Evolutionary conservation across 2,113 vertebrate species (phyloP).

Genomic region (Lagopus leucura): DNA sequence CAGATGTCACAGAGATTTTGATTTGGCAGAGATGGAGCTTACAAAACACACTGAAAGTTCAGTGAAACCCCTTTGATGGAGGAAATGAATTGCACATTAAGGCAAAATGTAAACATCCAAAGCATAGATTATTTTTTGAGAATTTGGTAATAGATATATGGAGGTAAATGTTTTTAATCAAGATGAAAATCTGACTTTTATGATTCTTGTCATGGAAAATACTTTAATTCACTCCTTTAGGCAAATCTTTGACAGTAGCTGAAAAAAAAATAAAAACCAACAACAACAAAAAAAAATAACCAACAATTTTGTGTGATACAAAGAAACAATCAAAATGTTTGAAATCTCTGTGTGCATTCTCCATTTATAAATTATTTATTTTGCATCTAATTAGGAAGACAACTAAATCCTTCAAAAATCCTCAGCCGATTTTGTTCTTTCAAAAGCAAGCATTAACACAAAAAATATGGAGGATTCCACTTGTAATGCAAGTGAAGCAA

Average conservation of each 20-base stretch:
- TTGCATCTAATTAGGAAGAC: background rate
- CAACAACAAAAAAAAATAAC: background rate
- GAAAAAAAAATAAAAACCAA: background rate
- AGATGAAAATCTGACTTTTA: background rate
- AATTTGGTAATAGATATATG: background rate
- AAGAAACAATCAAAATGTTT: background rate
- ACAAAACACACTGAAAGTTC: background rate
- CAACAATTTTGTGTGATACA: background rate
- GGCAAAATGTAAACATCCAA: background rate
- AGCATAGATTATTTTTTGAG: background rate
- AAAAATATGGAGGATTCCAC: background rate
- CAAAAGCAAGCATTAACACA: background rate
- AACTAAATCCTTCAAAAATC: background rate
- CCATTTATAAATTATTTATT: background rate
- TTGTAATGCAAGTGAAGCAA: background rate
- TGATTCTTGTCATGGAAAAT: background rate
- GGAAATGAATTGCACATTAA: background rate
- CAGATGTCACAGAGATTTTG: background rate
- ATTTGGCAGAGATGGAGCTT: background rate
- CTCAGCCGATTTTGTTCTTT: background rate
- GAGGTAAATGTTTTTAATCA: background rate
- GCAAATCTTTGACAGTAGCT: background rate
- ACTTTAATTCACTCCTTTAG: background rate
- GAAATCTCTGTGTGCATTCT: background rate
- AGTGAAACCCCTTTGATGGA: background rate